Evolutionary conservation across 2,113 vertebrate genomes (phyloP), one percentile per base, ranked within the genome.

Genomic region (Perccottus glenii): DNA sequence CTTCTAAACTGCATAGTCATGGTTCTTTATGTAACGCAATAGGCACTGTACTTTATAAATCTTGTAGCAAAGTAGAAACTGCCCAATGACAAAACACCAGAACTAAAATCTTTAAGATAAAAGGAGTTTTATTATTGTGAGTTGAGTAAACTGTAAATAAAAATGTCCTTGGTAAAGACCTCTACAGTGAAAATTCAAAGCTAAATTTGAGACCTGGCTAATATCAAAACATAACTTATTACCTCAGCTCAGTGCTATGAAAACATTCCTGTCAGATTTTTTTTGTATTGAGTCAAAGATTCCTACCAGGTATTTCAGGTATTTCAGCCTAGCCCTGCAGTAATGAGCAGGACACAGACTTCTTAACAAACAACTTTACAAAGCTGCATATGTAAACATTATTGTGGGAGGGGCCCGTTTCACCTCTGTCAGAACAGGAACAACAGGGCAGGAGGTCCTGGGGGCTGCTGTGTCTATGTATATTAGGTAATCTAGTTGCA

Each of bases 401-500:
- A 27, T 27, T 27, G 19, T 27, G 3, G n/a, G 47, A 64, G 11
- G 4, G 36, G 16, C 10, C 19, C 9, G 4, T 11, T 46, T 35
- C 42, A 4, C 9, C 16, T 43, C 38, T 36, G 44, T 6, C 35
- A 16, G 50, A 40, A 44, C 53, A 9, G 11, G 51, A 3, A 38
- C 12, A 42, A 50, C 47, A 47, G 42, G 52, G 32, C 16, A 19
- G 38, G 56, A 3, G 8, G 10, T 43, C 61, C 64, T 38, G 32
- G 38, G 38, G 43, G 16, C 49, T 50, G 11, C 38, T 15, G 52
- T 55, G 33, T 38, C 38, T 15, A 33, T 55, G 33, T 38, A 4
- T 1, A 4, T 79, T 60, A 70, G 45, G 71, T 75, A 57, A 72
- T 49, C 32, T 14, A 32, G 58, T 12, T 33, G 51, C 51, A 55